phyloP scores from a whole-genome alignment of 2,113 vertebrate genomes.

The Phyllostomus discolor region DNA sequence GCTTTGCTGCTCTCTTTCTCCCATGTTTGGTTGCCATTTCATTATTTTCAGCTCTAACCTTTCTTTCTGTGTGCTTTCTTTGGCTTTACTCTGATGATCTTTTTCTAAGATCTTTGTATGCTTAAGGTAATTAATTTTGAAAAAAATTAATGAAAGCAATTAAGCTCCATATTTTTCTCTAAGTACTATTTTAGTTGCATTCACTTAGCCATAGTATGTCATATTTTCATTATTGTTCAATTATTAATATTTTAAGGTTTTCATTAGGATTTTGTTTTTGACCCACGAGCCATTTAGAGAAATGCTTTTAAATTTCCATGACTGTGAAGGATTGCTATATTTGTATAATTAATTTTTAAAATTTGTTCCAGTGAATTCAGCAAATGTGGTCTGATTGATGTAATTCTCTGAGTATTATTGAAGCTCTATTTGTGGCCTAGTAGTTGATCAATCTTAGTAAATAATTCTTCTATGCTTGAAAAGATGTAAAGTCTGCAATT shows the following conservation, averaged over 20 bases:
- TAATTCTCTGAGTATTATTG: neutral
- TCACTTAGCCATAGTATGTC: neutral
- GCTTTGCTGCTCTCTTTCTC: neutral
- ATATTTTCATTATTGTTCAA: slow-evolving; percentile 27
- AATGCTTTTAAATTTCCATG: slow-evolving; percentile 20
- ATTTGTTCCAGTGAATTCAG: neutral
- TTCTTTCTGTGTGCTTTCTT: neutral
- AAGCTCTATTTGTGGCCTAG: neutral
- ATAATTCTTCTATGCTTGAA: neutral
- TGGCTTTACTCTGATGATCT: neutral
- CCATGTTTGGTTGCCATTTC: neutral
- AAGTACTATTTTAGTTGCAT: neutral
- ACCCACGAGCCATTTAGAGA: slow-evolving; percentile 8
- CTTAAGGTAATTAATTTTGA: neutral
- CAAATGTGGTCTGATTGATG: neutral
- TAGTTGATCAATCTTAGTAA: neutral
- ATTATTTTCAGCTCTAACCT: neutral
- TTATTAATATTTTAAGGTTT: slow-evolving; percentile 6
- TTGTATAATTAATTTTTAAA: neutral
- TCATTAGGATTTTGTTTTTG: slow-evolving; percentile 1
- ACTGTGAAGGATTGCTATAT: neutral
- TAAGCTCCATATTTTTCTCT: neutral
- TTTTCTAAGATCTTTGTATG: neutral
- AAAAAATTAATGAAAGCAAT: neutral
- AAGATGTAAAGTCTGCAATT: neutral